Percentiles rank a stretch among this genome's conserved stretches.
Conservation (phyloP, 1,140 invertebrate genomes). For the Cecropterus lyciades region DNA sequence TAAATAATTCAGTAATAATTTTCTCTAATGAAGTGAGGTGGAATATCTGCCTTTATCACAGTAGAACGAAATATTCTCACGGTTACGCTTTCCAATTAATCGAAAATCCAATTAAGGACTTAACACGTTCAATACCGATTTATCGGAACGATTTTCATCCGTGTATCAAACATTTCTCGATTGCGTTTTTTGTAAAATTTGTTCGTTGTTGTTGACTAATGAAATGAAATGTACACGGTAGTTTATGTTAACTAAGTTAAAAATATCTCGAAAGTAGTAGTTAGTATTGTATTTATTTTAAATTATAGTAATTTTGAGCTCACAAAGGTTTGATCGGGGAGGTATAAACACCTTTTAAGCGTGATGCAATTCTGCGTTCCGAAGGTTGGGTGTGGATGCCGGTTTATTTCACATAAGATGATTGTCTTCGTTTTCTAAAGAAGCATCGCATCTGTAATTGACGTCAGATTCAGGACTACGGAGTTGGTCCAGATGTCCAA, state of each 20-base stretch:
- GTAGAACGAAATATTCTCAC: constrained; percentile 43
- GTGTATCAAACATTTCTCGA: constrained; percentile 38
- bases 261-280: no score
- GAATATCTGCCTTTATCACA: constrained; percentile 15
- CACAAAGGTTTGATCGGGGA: no score
- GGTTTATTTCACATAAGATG: no score
- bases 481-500: no score
- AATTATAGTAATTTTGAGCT: no score
- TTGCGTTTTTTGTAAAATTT: constrained; percentile 19
- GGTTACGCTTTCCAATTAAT: constrained; percentile 65
- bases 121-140: constrained; percentile 60
- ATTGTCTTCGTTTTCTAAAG: no score
- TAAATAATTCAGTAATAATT: neutral
- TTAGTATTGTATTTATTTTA: no score
- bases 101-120: constrained; percentile 63
- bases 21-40: constrained; percentile 10
- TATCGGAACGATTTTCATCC: constrained; percentile 41
- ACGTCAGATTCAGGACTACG: no score
- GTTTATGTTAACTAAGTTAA: neutral
- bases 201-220: constrained; percentile 14
- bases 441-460: no score
- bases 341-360: no score
- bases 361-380: no score
- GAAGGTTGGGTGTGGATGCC: no score
- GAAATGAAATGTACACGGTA: constrained; percentile 1